Conservation (phyloP, 2,797 vertebrate species). For the Eurystomus glaucurus region DNA sequence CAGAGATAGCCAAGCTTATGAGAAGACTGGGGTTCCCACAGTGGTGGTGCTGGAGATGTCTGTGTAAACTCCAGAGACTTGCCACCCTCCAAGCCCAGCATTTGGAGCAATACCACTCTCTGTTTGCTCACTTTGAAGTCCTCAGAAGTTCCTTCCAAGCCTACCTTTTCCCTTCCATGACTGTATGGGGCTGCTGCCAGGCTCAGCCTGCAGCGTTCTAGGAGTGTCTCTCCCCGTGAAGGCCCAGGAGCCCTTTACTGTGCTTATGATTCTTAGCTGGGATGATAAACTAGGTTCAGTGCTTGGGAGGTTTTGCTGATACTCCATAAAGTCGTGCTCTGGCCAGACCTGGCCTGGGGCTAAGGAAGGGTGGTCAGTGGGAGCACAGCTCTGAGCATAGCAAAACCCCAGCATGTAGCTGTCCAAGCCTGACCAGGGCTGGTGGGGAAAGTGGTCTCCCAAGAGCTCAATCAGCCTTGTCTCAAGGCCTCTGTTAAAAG, state of each 20-base stretch:
- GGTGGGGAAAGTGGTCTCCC: neutral
- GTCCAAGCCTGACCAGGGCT: neutral
- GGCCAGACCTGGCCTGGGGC: neutral
- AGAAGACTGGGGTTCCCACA: neutral
- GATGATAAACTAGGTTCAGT: neutral
- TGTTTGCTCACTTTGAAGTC: neutral
- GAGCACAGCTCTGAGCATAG: neutral
- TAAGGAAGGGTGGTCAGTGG: neutral
- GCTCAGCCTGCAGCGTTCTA: neutral
- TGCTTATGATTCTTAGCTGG: neutral
- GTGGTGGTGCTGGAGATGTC: neutral
- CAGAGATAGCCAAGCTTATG: neutral
- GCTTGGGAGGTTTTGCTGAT: neutral
- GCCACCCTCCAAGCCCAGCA: fast-evolving
- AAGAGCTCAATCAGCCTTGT: neutral
- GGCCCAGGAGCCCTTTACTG: neutral
- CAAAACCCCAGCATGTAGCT: fast-evolving
- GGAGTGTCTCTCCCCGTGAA: neutral
- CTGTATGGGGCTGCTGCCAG: neutral
- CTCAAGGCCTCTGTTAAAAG: neutral
- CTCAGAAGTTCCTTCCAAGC: neutral
- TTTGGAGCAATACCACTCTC: neutral
- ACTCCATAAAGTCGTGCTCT: neutral
- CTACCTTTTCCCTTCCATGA: neutral
- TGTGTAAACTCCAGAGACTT: neutral